Evolutionary conservation across 2,113 vertebrate genomes (phyloP), one percentile per base, ranked within the genome.

Genomic region (Cavia porcellus): DNA sequence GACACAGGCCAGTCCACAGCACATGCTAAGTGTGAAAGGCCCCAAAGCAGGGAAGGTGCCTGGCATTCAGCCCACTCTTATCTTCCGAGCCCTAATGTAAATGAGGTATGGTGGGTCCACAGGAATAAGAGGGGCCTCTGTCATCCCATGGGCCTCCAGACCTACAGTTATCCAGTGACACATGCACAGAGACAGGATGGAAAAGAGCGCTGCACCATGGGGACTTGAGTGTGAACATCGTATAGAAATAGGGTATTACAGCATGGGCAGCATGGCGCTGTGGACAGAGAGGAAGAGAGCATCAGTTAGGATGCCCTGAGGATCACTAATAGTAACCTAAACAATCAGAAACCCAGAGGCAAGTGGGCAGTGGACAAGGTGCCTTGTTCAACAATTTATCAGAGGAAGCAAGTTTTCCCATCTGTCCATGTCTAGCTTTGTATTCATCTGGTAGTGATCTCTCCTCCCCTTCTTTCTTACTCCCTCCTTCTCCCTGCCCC

Each of bases 161-260:
- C 70, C 17, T 7, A 7, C 30, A 1, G 14, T 15, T 20, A 24
- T 30, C 35, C 64, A 38, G 59, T 42, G 77, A 64, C 5, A 7
- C 17, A 66, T 30, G 82, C 8, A 66, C 2, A 64, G 20, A 8
- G 57, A 75, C 25, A 11, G 2, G 17, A n/a, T 72, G 35, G 13
- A 20, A 5, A 38, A 24, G 32, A 25, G 42, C 17, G 3, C 1
- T n/a, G 74, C 75, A 9, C 38, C 42, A 4, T 72, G 2, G 1
- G 50, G 30, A 12, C 86, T 68, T 20, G 45, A 81, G 62, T 0
- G 19, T 70, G 20, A 35, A 14, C 38, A 79, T 50, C 19, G 20
- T 17, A 12, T 47, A 32, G 62, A 24, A 0, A 0, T 0, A 1
- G 38, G 66, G 50, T 42, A 6, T 64, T 50, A 0, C 35, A 22